Conservation (phyloP, 2,888 invertebrate species). For the Eubasilissa splendida region DNA sequence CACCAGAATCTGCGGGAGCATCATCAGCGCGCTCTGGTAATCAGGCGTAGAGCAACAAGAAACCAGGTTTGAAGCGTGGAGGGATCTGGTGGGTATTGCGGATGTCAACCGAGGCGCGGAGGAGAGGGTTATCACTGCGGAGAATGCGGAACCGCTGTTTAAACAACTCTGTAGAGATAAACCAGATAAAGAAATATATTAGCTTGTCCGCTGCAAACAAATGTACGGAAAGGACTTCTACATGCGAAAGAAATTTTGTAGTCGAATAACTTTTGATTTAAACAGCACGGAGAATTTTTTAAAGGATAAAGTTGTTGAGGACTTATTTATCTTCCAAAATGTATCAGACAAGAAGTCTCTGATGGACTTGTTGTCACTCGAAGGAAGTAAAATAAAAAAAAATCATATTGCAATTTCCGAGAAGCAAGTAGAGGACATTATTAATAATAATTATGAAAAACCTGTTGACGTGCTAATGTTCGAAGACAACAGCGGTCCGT, state of each 20-base stretch:
- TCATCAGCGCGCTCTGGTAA: not conserved
- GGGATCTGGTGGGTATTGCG: not conserved
- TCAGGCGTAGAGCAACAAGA: not conserved
- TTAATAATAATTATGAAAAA: not conserved
- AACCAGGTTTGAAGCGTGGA: not conserved
- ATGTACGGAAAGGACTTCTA: not conserved
- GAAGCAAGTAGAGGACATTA: not conserved
- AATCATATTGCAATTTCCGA: not conserved
- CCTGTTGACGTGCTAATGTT: not conserved
- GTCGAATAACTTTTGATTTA: not conserved
- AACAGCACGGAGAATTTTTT: not conserved
- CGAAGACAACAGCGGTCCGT: not conserved
- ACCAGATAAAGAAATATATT: not conserved
- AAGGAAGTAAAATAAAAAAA: not conserved
- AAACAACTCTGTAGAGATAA: not conserved
- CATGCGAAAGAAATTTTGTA: not conserved
- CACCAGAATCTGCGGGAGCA: too few species aligned
- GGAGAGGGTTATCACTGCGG: not conserved
- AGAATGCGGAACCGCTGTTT: not conserved
- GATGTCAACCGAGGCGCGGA: too few species aligned
- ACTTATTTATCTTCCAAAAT: conserved; percentile 1
- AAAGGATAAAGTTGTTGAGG: not conserved
- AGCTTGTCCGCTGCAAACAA: not conserved
- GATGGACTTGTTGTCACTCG: not conserved
- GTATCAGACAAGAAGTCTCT: not conserved